Percentiles rank a stretch among this genome's conserved stretches.
Conservation (phyloP, 2,797 vertebrate species). For the Poeciliopsis turneri region DNA sequence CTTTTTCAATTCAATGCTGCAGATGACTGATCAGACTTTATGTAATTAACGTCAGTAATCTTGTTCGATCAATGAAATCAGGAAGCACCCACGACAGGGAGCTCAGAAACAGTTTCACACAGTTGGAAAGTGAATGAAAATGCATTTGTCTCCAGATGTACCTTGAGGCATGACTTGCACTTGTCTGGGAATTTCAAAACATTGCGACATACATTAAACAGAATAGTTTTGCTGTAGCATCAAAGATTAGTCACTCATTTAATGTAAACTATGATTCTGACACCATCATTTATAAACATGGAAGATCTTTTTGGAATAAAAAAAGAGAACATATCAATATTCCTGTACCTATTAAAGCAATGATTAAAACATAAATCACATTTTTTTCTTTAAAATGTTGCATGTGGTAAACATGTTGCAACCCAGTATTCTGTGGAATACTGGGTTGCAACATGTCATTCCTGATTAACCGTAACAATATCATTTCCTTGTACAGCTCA, state of each 20-base stretch:
- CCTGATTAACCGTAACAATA: not conserved
- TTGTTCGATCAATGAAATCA: not conserved
- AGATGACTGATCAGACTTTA: not conserved
- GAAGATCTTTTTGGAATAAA: not conserved
- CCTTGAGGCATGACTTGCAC: not conserved
- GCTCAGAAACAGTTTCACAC: not conserved
- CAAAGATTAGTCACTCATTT: not conserved
- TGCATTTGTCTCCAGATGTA: slow-evolving; percentile 17
- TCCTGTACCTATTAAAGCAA: not conserved
- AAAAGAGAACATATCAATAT: not conserved
- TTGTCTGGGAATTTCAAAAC: not conserved
- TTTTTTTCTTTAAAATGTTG: not conserved
- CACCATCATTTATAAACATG: not conserved
- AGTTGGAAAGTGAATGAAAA: slow-evolving; percentile 12
- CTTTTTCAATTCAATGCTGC: not conserved
- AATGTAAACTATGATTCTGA: not conserved
- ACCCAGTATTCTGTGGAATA: not conserved
- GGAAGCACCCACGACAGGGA: not conserved
- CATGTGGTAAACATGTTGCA: not conserved
- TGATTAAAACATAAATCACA: no score
- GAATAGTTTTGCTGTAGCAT: not conserved
- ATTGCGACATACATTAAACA: not conserved
- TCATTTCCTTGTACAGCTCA: not conserved
- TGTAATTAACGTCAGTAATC: not conserved
- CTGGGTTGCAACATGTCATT: no score